Evolutionary conservation across 2,888 invertebrate genomes (phyloP).

Genomic region (Erebia palarica): DNA sequence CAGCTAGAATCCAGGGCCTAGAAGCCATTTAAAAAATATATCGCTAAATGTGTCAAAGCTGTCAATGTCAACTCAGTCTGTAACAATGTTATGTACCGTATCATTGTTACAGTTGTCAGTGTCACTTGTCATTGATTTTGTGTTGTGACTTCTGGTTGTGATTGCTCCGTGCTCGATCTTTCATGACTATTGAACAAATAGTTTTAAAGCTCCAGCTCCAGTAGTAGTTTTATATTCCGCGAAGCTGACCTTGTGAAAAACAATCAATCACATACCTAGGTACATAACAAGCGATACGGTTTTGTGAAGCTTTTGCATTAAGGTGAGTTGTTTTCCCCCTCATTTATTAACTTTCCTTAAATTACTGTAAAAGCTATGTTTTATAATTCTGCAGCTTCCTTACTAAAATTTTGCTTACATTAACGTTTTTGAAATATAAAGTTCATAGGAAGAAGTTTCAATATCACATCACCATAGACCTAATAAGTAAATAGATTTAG

Average conservation of each 20-base stretch:
- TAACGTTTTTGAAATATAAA: not conserved
- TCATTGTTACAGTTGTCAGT: not conserved
- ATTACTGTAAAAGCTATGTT: not conserved
- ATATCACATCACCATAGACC: not conserved
- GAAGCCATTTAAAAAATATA: too few relatives aligned
- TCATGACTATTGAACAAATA: not conserved
- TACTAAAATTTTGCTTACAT: not conserved
- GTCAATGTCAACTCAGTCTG: not conserved
- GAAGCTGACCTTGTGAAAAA: conserved; percentile 2
- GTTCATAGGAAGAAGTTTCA: not conserved
- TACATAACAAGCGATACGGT: not conserved
- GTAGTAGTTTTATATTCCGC: not conserved
- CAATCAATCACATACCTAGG: not conserved
- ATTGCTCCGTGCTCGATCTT: not conserved
- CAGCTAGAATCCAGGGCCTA: too few relatives aligned
- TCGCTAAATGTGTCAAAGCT: not conserved
- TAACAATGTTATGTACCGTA: too few relatives aligned
- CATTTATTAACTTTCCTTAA: not conserved
- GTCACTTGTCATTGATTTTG: not conserved
- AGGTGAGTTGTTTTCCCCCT: conserved; percentile 5
- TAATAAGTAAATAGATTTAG: not conserved
- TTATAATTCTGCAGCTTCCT: not conserved
- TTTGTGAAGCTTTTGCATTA: not conserved
- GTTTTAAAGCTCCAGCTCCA: not conserved
- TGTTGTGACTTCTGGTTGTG: not conserved